Base-by-base conservation (phyloP, 2,113 vertebrate genomes). In the Grus americana region DNA sequence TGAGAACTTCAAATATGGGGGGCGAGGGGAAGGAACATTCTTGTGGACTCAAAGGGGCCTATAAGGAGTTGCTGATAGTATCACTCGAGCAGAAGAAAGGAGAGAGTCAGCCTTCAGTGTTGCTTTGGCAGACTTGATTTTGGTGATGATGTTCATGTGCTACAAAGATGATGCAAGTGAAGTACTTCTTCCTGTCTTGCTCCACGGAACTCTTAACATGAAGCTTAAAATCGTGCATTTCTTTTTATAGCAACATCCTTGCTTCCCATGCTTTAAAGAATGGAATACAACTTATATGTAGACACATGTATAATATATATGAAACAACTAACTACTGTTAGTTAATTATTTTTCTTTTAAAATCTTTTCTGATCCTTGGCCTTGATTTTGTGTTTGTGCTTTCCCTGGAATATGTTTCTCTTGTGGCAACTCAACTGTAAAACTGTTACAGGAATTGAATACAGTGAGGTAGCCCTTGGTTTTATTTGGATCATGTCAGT, bases 1-100 rank as follows among this genome's bases (percentile, higher is more conserved):
- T 99, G 97, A 99, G 98, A 95, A 6, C 6, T 11, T 88, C n/a
- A 40, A 36, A 24, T 27, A 67, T 24, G 12, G 3, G 4, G 36
- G n/a, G 7, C 17, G 23, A 2, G 21, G 2, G 14, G 14, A 21
- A 21, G 38, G 26, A 67, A 20, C n/a, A 38, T 40, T 67, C 18
- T 49, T 42, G 13, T 73, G 85, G 34, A 20, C 49, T 62, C 4
- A 42, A 7, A 20, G 36, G 17, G 20, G 5, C 27, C 57, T 30
- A 3, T 19, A 34, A 20, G 49, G 18, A 32, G 6, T 10, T 58
- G 36, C 55, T 74, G 55, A 7, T 23, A 71, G 13, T 44, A 57
- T 44, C n/a, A 12, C 24, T 54, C 19, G 22, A 67, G 29, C 12
- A 61, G 50, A 83, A 49, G n/a, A 73, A 74, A 30, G 23, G 20